Percentiles rank a stretch among this genome's conserved stretches.
These are phyloP conservation scores for Pachyseris speciosa DNA, from an alignment of 64 coral and sea anemone genomes.

Conservation along the genomic window DNA sequence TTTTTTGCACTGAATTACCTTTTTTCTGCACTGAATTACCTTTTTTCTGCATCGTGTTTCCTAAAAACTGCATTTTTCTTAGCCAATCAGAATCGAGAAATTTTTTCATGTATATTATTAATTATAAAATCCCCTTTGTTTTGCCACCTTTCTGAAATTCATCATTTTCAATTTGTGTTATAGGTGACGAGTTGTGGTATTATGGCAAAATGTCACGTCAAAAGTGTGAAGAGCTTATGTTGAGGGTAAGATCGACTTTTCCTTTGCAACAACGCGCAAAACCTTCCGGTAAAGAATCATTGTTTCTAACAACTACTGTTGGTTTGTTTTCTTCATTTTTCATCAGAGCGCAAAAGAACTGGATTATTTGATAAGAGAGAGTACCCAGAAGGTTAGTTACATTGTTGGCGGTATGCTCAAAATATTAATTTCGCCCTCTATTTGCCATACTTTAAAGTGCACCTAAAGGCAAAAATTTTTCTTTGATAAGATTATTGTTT, in stretches of 20 bases:
- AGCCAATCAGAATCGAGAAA: too few species aligned
- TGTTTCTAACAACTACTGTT: not conserved
- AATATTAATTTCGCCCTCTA: too few species aligned
- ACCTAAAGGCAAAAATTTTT: too few species aligned
- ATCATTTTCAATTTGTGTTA: not conserved
- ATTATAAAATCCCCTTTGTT: not conserved
- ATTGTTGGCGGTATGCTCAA: not conserved
- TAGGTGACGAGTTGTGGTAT: constrained; percentile 62
- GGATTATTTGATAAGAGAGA: constrained; percentile 73
- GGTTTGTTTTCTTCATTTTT: not conserved
- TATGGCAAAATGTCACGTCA: constrained; percentile 77
- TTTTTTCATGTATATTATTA: too few species aligned
- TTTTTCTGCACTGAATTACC: too few species aligned
- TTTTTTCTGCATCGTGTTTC: too few species aligned
- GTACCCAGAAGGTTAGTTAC: constrained; percentile 66
- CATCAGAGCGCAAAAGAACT: constrained; percentile 61
- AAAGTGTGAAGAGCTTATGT: constrained; percentile 71
- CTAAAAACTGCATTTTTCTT: too few species aligned
- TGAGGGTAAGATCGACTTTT: constrained; percentile 38
- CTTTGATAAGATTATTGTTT: too few species aligned
- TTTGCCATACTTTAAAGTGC: too few species aligned
- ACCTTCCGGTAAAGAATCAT: not conserved
- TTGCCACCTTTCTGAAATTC: not conserved
- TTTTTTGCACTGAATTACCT: too few species aligned
- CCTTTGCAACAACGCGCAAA: not conserved